Evolutionary conservation across 2,888 invertebrate genomes (phyloP), one percentile per base, ranked within the genome.

Genomic region (Diachrysia chrysitis): DNA sequence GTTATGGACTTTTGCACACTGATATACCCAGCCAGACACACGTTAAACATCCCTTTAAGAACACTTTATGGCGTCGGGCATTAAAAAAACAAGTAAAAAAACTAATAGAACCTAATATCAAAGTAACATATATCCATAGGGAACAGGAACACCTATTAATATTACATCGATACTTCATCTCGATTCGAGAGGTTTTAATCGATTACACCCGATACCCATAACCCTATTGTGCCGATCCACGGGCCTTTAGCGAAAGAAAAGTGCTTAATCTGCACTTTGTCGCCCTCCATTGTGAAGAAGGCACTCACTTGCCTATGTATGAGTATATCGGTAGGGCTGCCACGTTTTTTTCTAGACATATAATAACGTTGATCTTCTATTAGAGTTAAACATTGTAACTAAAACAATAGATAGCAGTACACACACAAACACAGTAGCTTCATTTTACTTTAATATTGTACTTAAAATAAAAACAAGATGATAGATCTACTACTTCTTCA

Each of bases 241-340:
- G 67, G 42, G 62, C 63, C 67, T 76, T 69, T 66, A 67, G 58
- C 68, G 68, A 82, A 87, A 87, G 87, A 87, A 89, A 90, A 91
- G 89, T 91, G 91, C 92, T 92, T 92, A 92, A 90, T 90, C 89
- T 89, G 87, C 90, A 87, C 88, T 90, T 89, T 87, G 87, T 87
- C 86, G 83, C 83, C 63, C 79, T 80, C 83, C 75, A 83, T 75
- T 79, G 79, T 78, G 65, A 64, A 81, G 81, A 71, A 68, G 78
- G 81, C 78, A 69, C 72, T 69, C 71, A 63, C 76, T 79, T 67
- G 67, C 59, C 65, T 73, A 74, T 77, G 81, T 79, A 77, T 80
- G 79, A 69, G 79, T 70, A 58, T 71, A 60, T 25, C 69, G 58
- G 7, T 60, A 80, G 80, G 59, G 75, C 32, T 76, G 76, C 10